Evolutionary conservation across 2,113 vertebrate genomes (phyloP).

Genomic region (Prunella fulvescens): DNA sequence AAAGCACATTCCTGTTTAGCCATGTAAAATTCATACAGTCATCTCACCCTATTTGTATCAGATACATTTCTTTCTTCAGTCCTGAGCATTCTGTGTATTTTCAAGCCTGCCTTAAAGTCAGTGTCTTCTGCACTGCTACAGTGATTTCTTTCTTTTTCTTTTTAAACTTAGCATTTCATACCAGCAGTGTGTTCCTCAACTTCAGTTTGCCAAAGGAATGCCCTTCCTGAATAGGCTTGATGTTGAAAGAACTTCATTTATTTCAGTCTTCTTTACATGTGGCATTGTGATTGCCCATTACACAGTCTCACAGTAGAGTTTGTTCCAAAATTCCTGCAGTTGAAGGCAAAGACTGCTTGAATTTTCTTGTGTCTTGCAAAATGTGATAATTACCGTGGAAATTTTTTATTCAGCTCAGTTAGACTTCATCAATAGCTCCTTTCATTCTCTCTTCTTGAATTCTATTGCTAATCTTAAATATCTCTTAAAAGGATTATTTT

Average conservation of each 20-base stretch:
- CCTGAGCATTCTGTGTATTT: not conserved
- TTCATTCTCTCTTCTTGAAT: not conserved
- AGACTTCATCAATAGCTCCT: not conserved
- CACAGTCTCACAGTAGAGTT: not conserved
- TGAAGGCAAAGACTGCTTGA: not conserved
- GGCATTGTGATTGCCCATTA: not conserved
- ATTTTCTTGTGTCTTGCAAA: not conserved
- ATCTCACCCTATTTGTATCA: not conserved
- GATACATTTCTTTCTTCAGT: not conserved
- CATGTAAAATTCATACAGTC: not conserved
- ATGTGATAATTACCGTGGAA: not conserved
- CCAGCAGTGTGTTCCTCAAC: not conserved
- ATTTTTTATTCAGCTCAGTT: not conserved
- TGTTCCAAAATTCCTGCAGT: not conserved
- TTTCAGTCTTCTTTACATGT: not conserved
- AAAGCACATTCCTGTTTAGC: not conserved
- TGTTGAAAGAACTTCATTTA: not conserved
- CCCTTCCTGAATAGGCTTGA: not conserved
- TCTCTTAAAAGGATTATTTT: not conserved
- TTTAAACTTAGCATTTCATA: not conserved
- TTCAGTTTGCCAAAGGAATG: not conserved
- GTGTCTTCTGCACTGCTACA: not conserved
- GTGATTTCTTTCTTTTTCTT: not conserved
- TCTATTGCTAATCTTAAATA: not conserved
- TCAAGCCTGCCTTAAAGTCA: slow-evolving; percentile 11